Conservation (phyloP, 2,888 invertebrate genomes). For the Tipula helvola region DNA sequence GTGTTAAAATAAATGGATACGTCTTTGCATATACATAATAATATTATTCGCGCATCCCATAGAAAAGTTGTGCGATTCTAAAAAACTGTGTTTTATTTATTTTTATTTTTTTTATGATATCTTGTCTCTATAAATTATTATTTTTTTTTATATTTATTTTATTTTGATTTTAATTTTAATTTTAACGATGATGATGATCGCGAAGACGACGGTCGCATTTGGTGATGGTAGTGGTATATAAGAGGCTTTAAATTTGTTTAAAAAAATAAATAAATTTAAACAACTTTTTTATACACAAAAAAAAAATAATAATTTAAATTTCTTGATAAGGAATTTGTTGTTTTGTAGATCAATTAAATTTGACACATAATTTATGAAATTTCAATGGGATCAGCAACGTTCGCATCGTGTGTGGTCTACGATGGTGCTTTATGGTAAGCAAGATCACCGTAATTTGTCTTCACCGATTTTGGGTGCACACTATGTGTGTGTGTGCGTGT, state of each 20-base stretch:
- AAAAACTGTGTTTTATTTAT: not conserved
- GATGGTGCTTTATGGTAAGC: not conserved
- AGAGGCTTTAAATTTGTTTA: not conserved
- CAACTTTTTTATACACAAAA: not conserved
- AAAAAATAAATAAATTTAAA: not conserved
- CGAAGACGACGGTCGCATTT: not conserved
- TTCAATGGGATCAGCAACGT: not conserved
- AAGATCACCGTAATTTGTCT: not conserved
- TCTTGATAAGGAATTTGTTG: not conserved
- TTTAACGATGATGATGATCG: not conserved
- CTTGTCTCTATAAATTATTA: constrained; percentile 4
- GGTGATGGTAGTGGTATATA: not conserved
- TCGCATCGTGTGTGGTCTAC: not conserved
- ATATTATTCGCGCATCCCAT: not conserved
- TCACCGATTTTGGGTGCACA: not conserved
- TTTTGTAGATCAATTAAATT: not conserved
- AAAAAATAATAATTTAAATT: not conserved
- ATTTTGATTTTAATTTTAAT: not conserved
- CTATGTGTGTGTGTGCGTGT: not conserved
- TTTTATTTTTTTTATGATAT: not conserved
- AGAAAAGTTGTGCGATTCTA: not conserved
- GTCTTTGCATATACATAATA: not conserved
- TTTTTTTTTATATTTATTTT: not conserved
- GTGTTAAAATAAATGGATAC: constrained; percentile 4
- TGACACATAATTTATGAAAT: not conserved